Percentiles rank a stretch among this genome's conserved stretches.
phyloP scores from a whole-genome alignment of 2,797 vertebrate species.

The Setipinna tenuifilis region DNA sequence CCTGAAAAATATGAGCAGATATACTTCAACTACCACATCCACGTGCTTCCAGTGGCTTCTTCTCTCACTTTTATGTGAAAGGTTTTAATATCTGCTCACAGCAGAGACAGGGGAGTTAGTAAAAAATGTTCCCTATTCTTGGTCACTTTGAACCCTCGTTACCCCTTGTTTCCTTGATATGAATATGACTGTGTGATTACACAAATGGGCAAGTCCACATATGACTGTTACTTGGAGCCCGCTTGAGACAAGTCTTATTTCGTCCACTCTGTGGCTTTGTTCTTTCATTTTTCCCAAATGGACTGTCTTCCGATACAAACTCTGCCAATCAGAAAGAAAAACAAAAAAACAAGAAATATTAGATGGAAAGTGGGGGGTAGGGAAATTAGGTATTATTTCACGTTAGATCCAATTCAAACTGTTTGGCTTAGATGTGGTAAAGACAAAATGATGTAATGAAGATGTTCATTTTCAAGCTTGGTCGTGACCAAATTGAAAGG shows the following conservation, averaged over 20 bases:
- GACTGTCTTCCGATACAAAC: slow-evolving; percentile 10
- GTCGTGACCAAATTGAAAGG: neutral
- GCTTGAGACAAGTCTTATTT: neutral
- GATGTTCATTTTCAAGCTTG: neutral
- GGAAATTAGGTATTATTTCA: neutral
- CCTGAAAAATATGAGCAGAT: slow-evolving; percentile 15
- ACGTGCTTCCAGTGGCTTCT: slow-evolving; percentile 33
- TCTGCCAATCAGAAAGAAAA: slow-evolving; percentile 14
- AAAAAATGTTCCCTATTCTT: neutral
- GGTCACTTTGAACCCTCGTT: slow-evolving; percentile 1
- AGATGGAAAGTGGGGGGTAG: neutral
- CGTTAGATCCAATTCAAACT: neutral
- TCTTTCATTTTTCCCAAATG: neutral
- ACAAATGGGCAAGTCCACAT: neutral
- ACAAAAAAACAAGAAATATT: too few relatives aligned
- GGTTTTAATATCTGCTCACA: neutral
- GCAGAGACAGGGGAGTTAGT: neutral
- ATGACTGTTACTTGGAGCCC: slow-evolving; percentile 19
- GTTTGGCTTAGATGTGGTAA: neutral
- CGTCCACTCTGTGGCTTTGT: neutral
- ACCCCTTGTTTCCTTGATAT: neutral
- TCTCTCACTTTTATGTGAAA: neutral
- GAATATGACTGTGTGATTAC: slow-evolving; percentile 3
- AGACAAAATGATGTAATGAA: neutral
- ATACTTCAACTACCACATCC: slow-evolving; percentile 23